These are phyloP conservation scores for Battus philenor DNA, from an alignment of 1,140 invertebrate genomes.

Conservation along the genomic window DNA sequence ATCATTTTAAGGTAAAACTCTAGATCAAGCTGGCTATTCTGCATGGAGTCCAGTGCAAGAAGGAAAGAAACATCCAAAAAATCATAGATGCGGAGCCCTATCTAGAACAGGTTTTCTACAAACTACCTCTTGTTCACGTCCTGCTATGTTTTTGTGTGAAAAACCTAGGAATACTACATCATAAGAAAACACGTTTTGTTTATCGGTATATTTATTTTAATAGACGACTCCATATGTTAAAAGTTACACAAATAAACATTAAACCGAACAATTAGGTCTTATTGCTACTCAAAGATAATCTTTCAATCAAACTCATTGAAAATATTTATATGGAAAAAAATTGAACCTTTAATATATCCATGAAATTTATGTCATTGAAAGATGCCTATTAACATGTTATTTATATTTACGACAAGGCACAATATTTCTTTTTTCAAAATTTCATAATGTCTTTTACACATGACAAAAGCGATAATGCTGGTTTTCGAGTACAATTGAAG, in stretches of 20 bases:
- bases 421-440: too few relatives aligned
- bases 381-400: too few relatives aligned
- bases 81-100: conserved; percentile 40
- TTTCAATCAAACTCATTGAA: too few relatives aligned
- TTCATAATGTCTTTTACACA: conserved; percentile 22
- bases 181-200: background rate
- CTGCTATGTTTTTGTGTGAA: conserved; percentile 53
- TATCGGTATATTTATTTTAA: too few relatives aligned
- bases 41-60: conserved; percentile 39
- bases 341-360: too few relatives aligned
- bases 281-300: too few relatives aligned
- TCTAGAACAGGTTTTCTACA: conserved; percentile 44
- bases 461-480: conserved; percentile 44
- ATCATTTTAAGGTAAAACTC: conserved; percentile 39
- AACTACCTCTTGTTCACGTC: conserved; percentile 31
- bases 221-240: too few relatives aligned
- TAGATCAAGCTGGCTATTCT: conserved; percentile 43
- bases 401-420: too few relatives aligned
- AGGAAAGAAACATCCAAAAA: conserved; percentile 18
- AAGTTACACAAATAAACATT: too few relatives aligned
- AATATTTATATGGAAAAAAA: too few relatives aligned
- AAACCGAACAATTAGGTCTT: too few relatives aligned
- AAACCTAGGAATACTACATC: conserved; percentile 22
- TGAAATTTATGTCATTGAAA: too few relatives aligned
- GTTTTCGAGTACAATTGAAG: conserved; percentile 43